Conservation (phyloP, 2,797 vertebrate species). For the Corythornis leucogaster region DNA sequence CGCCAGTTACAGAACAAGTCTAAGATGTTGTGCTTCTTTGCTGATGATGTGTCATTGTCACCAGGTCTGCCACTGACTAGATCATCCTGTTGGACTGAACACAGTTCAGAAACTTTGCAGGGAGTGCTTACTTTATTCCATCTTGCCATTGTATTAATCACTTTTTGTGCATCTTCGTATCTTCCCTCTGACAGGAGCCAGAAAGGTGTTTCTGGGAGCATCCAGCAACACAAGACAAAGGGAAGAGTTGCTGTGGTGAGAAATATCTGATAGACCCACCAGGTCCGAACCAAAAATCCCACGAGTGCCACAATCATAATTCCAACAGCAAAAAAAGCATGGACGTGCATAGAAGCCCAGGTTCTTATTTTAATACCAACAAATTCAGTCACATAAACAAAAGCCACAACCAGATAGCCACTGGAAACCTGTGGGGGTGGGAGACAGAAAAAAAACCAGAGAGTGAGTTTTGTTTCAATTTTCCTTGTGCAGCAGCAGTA, state of each 20-base stretch:
- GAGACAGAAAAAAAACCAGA: neutral
- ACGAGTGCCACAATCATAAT: slow-evolving; percentile 90
- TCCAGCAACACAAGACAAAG: slow-evolving; percentile 93
- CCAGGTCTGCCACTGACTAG: neutral
- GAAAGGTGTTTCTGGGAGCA: slow-evolving; percentile 93
- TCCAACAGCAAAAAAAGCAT: slow-evolving; percentile 91
- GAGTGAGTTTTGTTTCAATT: neutral
- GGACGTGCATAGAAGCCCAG: slow-evolving; percentile 94
- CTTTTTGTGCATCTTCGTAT: slow-evolving; percentile 83
- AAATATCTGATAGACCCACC: slow-evolving; percentile 94
- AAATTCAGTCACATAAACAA: slow-evolving; percentile 95
- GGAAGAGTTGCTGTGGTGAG: slow-evolving; percentile 88
- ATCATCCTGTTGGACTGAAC: slow-evolving; percentile 64
- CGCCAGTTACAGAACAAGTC: slow-evolving; percentile 88
- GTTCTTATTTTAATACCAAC: slow-evolving; percentile 90
- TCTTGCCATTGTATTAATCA: slow-evolving; percentile 85
- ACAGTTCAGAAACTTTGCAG: slow-evolving; percentile 83
- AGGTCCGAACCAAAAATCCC: slow-evolving; percentile 88
- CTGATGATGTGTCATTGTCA: neutral
- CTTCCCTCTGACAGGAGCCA: slow-evolving; percentile 90
- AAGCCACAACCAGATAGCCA: slow-evolving; percentile 93
- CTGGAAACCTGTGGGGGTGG: slow-evolving; percentile 83
- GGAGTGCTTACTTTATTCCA: slow-evolving; percentile 83
- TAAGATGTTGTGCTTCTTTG: slow-evolving; percentile 86
- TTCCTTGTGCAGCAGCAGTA: neutral